phyloP scores from a whole-genome alignment of 2,888 invertebrate genomes.

The Diloba caeruleocephala region DNA sequence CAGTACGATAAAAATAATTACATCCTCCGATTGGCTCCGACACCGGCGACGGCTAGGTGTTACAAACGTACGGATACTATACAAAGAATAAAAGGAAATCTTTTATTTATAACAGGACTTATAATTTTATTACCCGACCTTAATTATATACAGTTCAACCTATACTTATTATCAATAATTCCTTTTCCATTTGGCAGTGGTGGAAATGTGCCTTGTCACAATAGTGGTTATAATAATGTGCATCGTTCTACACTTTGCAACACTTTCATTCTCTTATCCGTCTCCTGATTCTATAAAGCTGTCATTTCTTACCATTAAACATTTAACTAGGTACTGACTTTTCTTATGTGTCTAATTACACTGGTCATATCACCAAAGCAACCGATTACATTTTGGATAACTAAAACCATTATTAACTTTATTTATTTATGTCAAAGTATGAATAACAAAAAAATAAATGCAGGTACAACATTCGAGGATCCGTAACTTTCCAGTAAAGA shows the following conservation, averaged over 20 bases:
- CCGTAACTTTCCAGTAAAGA: conserved; percentile 86
- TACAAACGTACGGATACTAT: conserved; percentile 83
- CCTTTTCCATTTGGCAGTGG: conserved; percentile 85
- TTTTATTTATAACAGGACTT: conserved; percentile 87
- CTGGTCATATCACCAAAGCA: conserved; percentile 75
- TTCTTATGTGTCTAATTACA: conserved; percentile 81
- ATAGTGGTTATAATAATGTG: conserved; percentile 66
- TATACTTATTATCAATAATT: conserved; percentile 69
- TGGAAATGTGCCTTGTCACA: conserved; percentile 89
- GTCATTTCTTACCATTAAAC: conserved; percentile 82
- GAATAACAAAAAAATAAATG: conserved; percentile 87
- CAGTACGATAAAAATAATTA: conserved; percentile 57
- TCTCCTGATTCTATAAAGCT: conserved; percentile 85
- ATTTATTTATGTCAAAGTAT: conserved; percentile 86
- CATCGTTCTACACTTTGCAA: conserved; percentile 65
- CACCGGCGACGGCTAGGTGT: conserved; percentile 73
- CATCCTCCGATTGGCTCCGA: conserved; percentile 54
- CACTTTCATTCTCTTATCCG: conserved; percentile 68
- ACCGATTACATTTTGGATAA: conserved; percentile 78
- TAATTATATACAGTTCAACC: conserved; percentile 82
- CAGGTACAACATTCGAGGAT: conserved; percentile 90
- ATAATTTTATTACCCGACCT: conserved; percentile 79
- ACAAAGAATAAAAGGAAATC: conserved; percentile 83
- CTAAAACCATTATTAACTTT: conserved; percentile 83
- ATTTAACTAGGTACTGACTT: conserved; percentile 85